phyloP scores from a whole-genome alignment of 2,888 invertebrate species.

The Pseudoips prasinana region DNA sequence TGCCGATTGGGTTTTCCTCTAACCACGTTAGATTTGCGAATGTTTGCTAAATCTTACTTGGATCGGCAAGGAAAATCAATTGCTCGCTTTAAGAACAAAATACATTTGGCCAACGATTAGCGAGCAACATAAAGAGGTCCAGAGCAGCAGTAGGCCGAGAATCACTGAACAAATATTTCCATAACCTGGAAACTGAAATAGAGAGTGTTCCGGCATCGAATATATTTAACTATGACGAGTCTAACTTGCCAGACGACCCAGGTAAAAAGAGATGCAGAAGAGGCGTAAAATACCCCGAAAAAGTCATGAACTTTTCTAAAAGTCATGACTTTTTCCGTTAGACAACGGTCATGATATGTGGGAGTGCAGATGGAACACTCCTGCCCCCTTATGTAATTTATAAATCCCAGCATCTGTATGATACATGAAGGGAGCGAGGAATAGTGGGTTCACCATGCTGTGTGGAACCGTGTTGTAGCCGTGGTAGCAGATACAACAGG shows the following conservation, averaged over 20 bases:
- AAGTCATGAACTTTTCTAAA: conserved; percentile 43
- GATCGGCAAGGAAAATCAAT: conserved; percentile 13
- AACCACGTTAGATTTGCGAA: conserved; percentile 15
- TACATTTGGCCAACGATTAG: conserved; percentile 13
- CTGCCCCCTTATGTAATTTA: conserved; percentile 55
- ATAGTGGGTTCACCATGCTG: neutral
- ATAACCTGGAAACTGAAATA: conserved; percentile 1
- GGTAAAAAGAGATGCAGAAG: conserved; percentile 4
- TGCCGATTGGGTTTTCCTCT: conserved; percentile 25
- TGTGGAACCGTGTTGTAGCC: neutral
- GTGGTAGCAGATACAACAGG: neutral
- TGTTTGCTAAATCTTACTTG: too few relatives aligned
- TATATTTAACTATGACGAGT: too few relatives aligned
- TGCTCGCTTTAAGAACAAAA: conserved; percentile 20
- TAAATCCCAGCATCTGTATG: conserved; percentile 26
- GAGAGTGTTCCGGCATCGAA: conserved; percentile 3
- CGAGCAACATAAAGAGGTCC: neutral
- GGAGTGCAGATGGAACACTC: conserved; percentile 41
- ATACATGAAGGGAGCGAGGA: neutral
- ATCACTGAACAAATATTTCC: conserved; percentile 1
- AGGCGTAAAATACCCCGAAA: too few relatives aligned
- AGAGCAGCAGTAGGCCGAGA: neutral
- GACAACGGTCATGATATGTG: conserved; percentile 50
- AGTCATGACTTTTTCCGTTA: too few relatives aligned
- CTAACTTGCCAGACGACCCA: conserved; percentile 10